Evolutionary conservation across 1,140 invertebrate species (phyloP).

Genomic region (Anadara kagoshimensis): DNA sequence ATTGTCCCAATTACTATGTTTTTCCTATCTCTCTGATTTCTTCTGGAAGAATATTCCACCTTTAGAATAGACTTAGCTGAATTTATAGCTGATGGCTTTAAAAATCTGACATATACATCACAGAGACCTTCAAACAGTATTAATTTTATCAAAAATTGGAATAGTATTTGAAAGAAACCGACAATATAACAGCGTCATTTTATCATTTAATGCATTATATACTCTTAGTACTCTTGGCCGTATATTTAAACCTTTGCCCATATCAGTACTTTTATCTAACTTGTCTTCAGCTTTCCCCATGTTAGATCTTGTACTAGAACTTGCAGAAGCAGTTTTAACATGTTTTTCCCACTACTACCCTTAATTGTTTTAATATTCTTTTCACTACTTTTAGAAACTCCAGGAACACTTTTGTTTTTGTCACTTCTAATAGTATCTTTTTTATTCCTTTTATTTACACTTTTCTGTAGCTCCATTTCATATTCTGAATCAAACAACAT

Average conservation of each 20-base stretch:
- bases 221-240: slow-evolving; percentile 5
- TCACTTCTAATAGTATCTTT: background rate
- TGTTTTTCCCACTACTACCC: background rate
- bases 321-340: too few relatives aligned
- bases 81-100: slow-evolving; percentile 11
- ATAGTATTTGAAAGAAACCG: background rate
- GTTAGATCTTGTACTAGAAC: too few relatives aligned
- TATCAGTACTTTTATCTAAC: background rate
- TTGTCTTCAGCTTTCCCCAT: too few relatives aligned
- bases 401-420: too few relatives aligned
- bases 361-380: background rate
- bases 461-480: slow-evolving; percentile 7
- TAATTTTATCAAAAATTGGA: slow-evolving; percentile 17
- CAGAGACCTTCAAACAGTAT: background rate
- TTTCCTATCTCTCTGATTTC: slow-evolving; percentile 1
- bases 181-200: slow-evolving; percentile 2
- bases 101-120: slow-evolving; percentile 8
- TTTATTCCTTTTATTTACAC: slow-evolving; percentile 13
- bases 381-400: too few relatives aligned
- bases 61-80: background rate
- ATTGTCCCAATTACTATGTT: slow-evolving; percentile 7
- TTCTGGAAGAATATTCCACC: slow-evolving; percentile 7
- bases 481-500: slow-evolving; percentile 21
- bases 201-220: slow-evolving; percentile 3
- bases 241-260: background rate